These are phyloP conservation scores for Halyomorpha halys DNA, from an alignment of 1,140 invertebrate species.

Conservation along the genomic window DNA sequence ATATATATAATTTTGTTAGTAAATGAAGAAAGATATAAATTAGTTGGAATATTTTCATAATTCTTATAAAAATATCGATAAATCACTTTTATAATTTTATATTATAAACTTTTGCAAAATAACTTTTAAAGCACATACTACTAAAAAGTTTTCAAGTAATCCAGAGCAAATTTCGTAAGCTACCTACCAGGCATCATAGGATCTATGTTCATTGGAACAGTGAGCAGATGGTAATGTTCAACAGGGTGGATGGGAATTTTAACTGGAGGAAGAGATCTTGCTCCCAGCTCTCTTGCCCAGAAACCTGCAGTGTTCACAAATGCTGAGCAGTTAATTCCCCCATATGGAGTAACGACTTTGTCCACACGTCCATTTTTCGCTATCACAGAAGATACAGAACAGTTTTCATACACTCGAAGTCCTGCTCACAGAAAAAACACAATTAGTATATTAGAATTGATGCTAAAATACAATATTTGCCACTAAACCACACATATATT, in stretches of 20 bases:
- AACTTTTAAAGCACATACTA: too few species aligned
- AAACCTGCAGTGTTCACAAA: conserved; percentile 88
- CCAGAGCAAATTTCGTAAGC: too few species aligned
- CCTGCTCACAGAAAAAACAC: conserved; percentile 45
- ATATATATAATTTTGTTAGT: too few species aligned
- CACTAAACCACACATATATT: too few species aligned
- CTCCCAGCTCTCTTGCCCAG: conserved; percentile 68
- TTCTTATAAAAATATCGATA: too few species aligned
- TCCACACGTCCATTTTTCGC: conserved; percentile 53
- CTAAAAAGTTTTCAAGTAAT: too few species aligned
- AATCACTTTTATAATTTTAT: too few species aligned
- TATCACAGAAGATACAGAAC: conserved; percentile 56
- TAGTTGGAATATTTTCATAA: too few species aligned
- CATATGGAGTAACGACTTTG: conserved; percentile 64
- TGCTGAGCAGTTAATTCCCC: conserved; percentile 70
- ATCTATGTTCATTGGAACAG: conserved; percentile 62
- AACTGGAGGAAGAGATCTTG: conserved; percentile 69
- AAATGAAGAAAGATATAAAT: too few species aligned
- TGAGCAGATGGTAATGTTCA: conserved; percentile 86
- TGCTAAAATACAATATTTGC: too few species aligned
- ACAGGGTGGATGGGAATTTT: conserved; percentile 87
- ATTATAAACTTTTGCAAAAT: too few species aligned
- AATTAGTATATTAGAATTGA: neutral
- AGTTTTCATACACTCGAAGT: conserved; percentile 75
- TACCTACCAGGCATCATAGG: conserved; percentile 55